These are phyloP conservation scores for Sapajus apella DNA, from an alignment of 2,113 vertebrate genomes.

Conservation along the genomic window DNA sequence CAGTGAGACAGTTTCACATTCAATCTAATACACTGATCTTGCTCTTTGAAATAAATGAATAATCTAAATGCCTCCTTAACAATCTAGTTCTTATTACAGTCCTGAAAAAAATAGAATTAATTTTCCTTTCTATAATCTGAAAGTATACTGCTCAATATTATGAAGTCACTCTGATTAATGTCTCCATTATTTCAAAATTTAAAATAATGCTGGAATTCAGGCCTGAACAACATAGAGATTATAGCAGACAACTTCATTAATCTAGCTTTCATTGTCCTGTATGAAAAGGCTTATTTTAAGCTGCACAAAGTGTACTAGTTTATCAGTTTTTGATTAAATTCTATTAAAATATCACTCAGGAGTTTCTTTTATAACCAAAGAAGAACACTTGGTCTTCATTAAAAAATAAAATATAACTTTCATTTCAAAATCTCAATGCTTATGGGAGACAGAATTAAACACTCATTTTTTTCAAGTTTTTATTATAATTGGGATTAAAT, in stretches of 20 bases:
- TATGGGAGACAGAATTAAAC: not conserved
- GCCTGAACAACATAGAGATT: not conserved
- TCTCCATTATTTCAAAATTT: not conserved
- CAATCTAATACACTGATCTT: constrained; percentile 4
- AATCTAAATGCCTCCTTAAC: not conserved
- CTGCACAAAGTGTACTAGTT: not conserved
- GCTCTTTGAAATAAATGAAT: constrained; percentile 40
- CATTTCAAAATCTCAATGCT: not conserved
- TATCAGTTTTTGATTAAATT: not conserved
- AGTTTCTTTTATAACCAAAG: not conserved
- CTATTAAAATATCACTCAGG: not conserved
- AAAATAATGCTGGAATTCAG: not conserved
- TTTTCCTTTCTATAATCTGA: constrained; percentile 16
- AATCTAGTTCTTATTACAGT: constrained; percentile 44
- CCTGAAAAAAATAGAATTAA: constrained; percentile 20
- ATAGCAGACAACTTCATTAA: not conserved
- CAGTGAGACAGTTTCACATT: not conserved
- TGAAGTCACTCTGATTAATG: not conserved
- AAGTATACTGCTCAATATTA: not conserved
- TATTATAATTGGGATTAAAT: not conserved
- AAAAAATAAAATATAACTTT: not conserved
- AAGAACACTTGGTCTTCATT: not conserved
- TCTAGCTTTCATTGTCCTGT: not conserved
- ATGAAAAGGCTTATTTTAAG: not conserved
- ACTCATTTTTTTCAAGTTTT: not conserved